Percentiles rank a stretch among this genome's conserved stretches.
These are phyloP conservation scores for Puma concolor DNA, from an alignment of 2,113 vertebrate genomes.

Conservation along the genomic window DNA sequence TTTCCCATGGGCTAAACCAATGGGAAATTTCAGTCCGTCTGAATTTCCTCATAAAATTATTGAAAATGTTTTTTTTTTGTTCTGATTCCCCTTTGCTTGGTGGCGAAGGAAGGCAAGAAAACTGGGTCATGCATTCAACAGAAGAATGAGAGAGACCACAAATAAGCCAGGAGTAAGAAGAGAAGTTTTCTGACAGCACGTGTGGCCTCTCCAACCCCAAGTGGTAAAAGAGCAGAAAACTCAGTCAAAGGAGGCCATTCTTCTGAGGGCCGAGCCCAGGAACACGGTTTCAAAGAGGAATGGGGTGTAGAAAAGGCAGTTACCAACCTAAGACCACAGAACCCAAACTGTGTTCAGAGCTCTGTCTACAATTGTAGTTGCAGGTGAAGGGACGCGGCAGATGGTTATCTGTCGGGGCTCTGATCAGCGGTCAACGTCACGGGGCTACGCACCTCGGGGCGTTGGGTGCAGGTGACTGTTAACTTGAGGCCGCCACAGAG, in stretches of 20 bases:
- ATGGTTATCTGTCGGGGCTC: conserved; percentile 75
- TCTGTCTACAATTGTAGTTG: background rate
- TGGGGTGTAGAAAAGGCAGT: background rate
- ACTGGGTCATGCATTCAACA: background rate
- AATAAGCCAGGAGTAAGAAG: background rate
- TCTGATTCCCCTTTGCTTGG: background rate
- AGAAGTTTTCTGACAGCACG: background rate
- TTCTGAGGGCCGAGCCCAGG: background rate
- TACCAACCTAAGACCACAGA: background rate
- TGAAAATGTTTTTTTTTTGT: background rate
- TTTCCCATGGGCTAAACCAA: background rate
- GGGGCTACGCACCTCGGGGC: background rate
- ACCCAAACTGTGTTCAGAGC: background rate
- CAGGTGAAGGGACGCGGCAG: accelerated
- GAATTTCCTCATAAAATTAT: conserved; percentile 49
- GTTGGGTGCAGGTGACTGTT: background rate
- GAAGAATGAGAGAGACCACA: background rate
- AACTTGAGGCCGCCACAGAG: conserved; percentile 5
- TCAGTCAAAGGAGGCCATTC: background rate
- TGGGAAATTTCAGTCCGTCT: background rate
- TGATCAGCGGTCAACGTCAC: conserved; percentile 76
- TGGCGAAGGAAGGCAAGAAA: background rate
- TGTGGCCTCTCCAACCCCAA: background rate
- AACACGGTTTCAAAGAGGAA: background rate
- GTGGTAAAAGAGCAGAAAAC: background rate